These are phyloP conservation scores for Tyria jacobaeae DNA, from an alignment of 2,888 invertebrate species.

Conservation along the genomic window DNA sequence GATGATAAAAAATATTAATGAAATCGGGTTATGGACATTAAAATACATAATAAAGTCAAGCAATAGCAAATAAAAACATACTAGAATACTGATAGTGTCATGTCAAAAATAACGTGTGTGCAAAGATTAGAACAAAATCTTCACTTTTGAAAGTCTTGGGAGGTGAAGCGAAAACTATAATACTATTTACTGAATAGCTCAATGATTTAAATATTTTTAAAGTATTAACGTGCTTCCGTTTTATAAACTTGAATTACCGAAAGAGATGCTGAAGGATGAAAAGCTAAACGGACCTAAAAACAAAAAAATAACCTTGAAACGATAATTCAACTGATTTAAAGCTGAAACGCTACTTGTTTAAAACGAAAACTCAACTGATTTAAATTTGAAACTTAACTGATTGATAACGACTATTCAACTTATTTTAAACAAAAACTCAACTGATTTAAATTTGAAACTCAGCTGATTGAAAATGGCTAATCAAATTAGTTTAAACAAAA, in stretches of 20 bases:
- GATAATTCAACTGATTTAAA: not conserved
- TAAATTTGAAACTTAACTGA: not conserved
- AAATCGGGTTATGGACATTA: not conserved
- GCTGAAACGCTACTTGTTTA: slow-evolving; percentile 10
- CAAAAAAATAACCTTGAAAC: too few relatives aligned
- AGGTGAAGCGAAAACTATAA: not conserved
- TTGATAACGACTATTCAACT: not conserved
- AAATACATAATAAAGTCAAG: not conserved
- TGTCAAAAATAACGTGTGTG: not conserved
- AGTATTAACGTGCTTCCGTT: not conserved
- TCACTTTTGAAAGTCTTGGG: not conserved
- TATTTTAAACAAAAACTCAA: too few relatives aligned
- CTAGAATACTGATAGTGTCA: not conserved
- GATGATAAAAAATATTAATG: not conserved
- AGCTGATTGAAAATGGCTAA: slow-evolving; percentile 15
- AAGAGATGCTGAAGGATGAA: not conserved
- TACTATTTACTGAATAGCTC: not conserved
- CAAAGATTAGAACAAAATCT: slow-evolving; percentile 9
- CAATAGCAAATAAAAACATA: not conserved
- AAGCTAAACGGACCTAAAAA: too few relatives aligned
- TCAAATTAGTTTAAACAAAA: slow-evolving; percentile 6
- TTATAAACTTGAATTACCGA: not conserved
- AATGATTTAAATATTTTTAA: not conserved
- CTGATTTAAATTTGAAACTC: slow-evolving; percentile 2
- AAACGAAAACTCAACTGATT: slow-evolving; percentile 15